Percentiles rank a stretch among this genome's conserved stretches.
phyloP scores from a whole-genome alignment of 53 echinoderm and acorn worm species.

The Actinopyga echinites region DNA sequence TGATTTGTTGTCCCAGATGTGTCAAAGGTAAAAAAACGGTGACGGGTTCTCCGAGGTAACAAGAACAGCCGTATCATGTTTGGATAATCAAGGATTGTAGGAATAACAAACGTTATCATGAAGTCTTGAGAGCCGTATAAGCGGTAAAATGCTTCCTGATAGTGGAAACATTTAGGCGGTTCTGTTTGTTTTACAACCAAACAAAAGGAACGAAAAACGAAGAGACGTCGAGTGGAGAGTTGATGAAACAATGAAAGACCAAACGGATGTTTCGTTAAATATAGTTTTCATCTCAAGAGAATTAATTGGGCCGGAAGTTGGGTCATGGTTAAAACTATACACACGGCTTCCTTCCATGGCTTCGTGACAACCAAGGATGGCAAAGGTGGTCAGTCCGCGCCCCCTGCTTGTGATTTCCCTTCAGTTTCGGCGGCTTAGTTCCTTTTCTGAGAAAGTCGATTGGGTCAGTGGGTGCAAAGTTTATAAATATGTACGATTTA shows the following conservation, averaged over 20 bases:
- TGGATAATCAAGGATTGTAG: conserved; percentile 8
- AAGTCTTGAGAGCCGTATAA: background rate
- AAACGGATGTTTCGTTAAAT: conserved; percentile 23
- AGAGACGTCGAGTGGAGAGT: background rate
- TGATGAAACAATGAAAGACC: conserved; percentile 31
- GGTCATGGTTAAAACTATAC: conserved; percentile 19
- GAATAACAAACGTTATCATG: conserved; percentile 3
- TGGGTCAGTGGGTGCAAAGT: conserved; percentile 7
- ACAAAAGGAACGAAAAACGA: conserved; percentile 25
- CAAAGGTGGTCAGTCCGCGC: too few relatives aligned
- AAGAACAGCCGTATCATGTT: conserved; percentile 2
- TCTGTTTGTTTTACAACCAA: conserved; percentile 40
- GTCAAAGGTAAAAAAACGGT: conserved; percentile 27
- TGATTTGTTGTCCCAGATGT: background rate
- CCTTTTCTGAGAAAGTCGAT: background rate
- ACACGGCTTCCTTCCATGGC: too few relatives aligned
- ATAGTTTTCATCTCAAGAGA: background rate
- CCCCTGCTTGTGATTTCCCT: too few relatives aligned
- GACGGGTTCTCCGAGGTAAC: conserved; percentile 12
- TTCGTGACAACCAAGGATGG: too few relatives aligned
- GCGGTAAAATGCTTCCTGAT: conserved; percentile 22
- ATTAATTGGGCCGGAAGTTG: background rate
- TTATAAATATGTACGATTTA: background rate
- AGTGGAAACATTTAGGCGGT: conserved; percentile 33
- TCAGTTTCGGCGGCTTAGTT: too few relatives aligned